These are phyloP conservation scores for Dasypolia templi DNA, from an alignment of 2,888 invertebrate genomes.

Conservation along the genomic window DNA sequence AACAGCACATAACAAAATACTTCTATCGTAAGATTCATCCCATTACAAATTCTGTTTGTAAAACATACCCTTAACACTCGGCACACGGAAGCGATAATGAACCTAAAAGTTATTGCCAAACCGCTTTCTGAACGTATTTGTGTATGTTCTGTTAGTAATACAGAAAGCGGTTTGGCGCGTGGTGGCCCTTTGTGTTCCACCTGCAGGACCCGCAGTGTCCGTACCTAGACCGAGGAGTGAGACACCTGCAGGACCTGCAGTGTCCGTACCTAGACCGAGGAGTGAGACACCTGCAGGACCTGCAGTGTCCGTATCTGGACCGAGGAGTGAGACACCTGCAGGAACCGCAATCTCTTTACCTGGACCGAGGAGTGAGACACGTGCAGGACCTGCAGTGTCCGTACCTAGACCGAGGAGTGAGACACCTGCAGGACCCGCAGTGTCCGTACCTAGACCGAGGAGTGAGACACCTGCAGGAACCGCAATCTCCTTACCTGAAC, in stretches of 20 bases:
- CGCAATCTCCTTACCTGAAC: not conserved
- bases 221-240: not conserved
- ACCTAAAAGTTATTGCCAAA: conserved; percentile 9
- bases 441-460: not conserved
- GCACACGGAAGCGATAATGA: conserved; percentile 21
- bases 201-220: conserved; percentile 1
- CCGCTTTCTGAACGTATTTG: no score
- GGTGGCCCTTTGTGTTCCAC: not conserved
- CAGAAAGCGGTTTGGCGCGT: not conserved
- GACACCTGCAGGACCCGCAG: not conserved
- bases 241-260: not conserved
- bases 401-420: not conserved
- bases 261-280: not conserved
- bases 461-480: conserved; percentile 2
- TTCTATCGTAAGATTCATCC: not conserved
- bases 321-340: not conserved
- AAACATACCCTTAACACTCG: conserved; percentile 33
- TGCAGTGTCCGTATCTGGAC: not conserved
- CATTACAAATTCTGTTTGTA: conserved; percentile 20
- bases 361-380: not conserved
- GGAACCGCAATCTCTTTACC: not conserved
- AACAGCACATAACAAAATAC: not conserved
- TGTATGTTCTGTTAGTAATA: no score
- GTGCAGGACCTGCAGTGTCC: conserved; percentile 1
- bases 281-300: not conserved